These are phyloP conservation scores for Rhaphigaster nebulosa DNA, from an alignment of 2,888 invertebrate species.

Conservation along the genomic window DNA sequence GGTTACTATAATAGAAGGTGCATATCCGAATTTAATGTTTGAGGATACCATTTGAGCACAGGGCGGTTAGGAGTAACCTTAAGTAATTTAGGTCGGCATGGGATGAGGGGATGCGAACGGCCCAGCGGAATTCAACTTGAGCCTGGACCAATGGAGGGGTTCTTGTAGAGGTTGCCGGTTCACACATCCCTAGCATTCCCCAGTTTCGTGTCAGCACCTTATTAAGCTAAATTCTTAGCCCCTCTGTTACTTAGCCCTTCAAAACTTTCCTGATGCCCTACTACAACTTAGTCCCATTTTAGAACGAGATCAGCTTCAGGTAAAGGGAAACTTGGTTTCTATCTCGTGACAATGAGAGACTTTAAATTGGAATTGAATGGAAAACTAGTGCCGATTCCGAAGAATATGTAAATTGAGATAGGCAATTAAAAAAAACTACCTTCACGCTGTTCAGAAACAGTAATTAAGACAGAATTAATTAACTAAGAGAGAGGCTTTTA, in stretches of 20 bases:
- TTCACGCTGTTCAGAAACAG: neutral
- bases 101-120: neutral
- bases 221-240: conserved; percentile 42
- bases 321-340: neutral
- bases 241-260: conserved; percentile 9
- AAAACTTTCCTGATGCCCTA: conserved; percentile 2
- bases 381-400: neutral
- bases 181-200: conserved; percentile 37
- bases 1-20: neutral
- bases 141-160: neutral
- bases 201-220: neutral
- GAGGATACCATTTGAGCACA: neutral
- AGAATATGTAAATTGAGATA: neutral
- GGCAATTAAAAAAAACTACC: neutral
- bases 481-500: no score
- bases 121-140: conserved; percentile 19
- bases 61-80: neutral
- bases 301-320: neutral
- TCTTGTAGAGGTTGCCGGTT: neutral
- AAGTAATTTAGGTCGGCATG: neutral
- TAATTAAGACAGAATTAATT: neutral
- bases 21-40: neutral
- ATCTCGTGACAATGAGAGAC: neutral
- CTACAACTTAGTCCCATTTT: neutral
- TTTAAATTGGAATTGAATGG: conserved; percentile 9